Conservation (phyloP, 2,888 invertebrate species). For the Belgica antarctica region DNA sequence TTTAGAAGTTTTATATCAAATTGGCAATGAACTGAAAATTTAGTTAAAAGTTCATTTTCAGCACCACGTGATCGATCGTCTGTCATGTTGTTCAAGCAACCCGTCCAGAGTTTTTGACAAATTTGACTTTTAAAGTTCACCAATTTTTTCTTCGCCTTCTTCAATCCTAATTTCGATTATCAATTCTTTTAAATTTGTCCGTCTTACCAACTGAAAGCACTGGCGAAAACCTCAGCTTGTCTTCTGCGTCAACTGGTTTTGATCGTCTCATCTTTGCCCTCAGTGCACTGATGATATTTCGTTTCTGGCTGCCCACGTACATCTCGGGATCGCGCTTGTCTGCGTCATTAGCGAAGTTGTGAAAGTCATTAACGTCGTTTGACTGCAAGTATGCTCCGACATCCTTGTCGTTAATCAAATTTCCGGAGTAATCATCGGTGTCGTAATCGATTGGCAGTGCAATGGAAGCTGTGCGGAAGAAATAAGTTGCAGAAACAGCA, state of each 20-base stretch:
- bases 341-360: not conserved
- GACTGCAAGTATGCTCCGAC: not conserved
- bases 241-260: constrained; percentile 19
- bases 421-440: constrained; percentile 4
- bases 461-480: not conserved
- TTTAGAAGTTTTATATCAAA: no score
- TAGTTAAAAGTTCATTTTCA: no score
- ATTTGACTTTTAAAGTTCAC: no score
- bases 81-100: no score
- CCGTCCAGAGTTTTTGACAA: no score
- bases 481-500: not conserved
- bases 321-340: constrained; percentile 30
- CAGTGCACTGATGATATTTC: constrained; percentile 37
- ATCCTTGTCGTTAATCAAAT: constrained; percentile 10
- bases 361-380: not conserved
- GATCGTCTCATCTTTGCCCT: constrained; percentile 35
- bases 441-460: constrained; percentile 28
- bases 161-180: no score
- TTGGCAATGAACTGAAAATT: no score
- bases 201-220: constrained; percentile 38
- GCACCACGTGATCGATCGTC: no score
- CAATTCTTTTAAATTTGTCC: no score
- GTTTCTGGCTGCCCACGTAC: not conserved
- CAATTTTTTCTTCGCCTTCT: no score
- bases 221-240: constrained; percentile 30